Evolutionary conservation across 2,888 invertebrate species (phyloP), one percentile per base, ranked within the genome.

Genomic region (Monopis laevigella): DNA sequence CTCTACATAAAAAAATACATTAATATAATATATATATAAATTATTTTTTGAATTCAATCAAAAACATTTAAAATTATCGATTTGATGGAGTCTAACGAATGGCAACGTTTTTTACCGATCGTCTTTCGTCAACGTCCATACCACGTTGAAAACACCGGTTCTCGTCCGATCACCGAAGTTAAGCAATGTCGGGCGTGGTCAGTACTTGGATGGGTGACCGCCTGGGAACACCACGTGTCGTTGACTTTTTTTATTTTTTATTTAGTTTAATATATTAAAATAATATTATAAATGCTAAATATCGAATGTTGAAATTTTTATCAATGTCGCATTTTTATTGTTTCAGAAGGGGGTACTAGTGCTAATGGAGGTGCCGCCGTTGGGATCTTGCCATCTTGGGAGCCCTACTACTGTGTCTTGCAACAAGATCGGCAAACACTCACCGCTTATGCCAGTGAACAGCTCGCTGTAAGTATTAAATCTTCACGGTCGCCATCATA

Each of bases 341-440:
- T 58, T 62, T 2, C 55, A 78, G 84, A 82, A 68, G 77, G 61
- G 55, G 70, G 74, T 57, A 59, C 78, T 35, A 70, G 21, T 12
- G 36, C 36, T 8, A 19, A 13, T 10, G 17, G 70, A 53, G 74
- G 81, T 27, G 67, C 77, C 47, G 70, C 80, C 40, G 82, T 84
- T 29, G 81, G 83, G 26, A 82, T 83, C 50, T 83, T 85, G 34
- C 82, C 87, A 34, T 81, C 82, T 44, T 91, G 90, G 90, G 88
- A 90, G 67, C 90, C 90, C 11, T 88, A 87, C 72, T 91, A 89
- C 75, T 90, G 90, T 68, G 89, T 91, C 30, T 82, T 91, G 54
- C 84, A 88, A 52, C 89, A 89, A 69, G 88, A 89, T 65, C 84
- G 89, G 51, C 85, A 87, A 59, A 88, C 88, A 44, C 85, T 91